Base-by-base conservation (phyloP, 2,113 vertebrate genomes). In the Sinocyclocheilus grahami region DNA sequence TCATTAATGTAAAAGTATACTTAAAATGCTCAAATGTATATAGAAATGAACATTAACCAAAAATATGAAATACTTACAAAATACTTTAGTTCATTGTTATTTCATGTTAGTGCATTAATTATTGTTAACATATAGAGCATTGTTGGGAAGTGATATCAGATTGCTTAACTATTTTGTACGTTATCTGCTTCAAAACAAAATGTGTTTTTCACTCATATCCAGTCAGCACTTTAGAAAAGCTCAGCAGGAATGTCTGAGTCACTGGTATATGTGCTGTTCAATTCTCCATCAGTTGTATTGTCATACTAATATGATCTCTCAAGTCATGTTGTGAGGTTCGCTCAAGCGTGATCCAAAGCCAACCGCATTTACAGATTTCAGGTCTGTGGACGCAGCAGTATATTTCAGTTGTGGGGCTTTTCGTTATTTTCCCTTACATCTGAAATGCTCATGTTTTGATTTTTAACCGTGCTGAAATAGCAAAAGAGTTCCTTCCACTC, bases 391-490 rank as follows among this genome's bases (percentile, higher is more conserved):
- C 33, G 22, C 55, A 39, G 53, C 53, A 78, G 9, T 39, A 3
- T 13, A 16, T 14, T 62, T 60, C 18, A 58, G 14, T 30, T 78
- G 14, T 48, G 74, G 7, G 51, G 48, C 14, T 39, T 78, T 9
- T 30, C 20, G 3, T 60, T 39, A 24, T 79, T 79, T 60, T n/a
- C 83, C 67, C 24, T n/a, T 42, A 46, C 37, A 27, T 74, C 82
- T 60, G 30, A 75, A 75, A 58, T 75, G 82, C 20, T 30, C 39
- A 51, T 71, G 63, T 79, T 55, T 69, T 42, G 76, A 42, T 71
- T 79, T 85, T 78, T 72, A 67, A 65, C 72, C 27, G 58, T 83
- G 67, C 74, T 82, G 80, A 87, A 78, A 53, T 84, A 53, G 86
- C 74, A 69, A 58, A 60, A 83, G 65, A 60, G 62, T 42, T 46